Evolutionary conservation across 1,140 invertebrate genomes (phyloP), one percentile per base, ranked within the genome.

Genomic region (Drosophila prosaltans): DNA sequence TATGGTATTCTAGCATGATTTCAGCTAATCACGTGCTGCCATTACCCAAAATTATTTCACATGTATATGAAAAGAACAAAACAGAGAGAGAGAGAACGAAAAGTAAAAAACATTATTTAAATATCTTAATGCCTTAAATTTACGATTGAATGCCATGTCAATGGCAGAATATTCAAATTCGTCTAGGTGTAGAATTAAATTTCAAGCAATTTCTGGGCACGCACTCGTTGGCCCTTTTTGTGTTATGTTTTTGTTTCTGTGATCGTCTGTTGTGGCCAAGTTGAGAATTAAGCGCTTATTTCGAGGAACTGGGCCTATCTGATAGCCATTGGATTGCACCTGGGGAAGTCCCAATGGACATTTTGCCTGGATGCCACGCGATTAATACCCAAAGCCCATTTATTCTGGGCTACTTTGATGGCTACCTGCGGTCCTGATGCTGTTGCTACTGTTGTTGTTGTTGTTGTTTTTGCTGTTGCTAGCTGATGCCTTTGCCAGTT

Each of bases 101-200:
- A 3, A 16, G 5, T 21, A 3, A 36, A 36, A 55, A 79, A 67
- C 75, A 76, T 82, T 86, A 86, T 86, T 86, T 86, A 88, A 86
- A 86, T 86, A 80, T 82, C 83, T 82, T 86, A 86, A 88, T 86
- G 83, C 83, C 72, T 88, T 80, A 80, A 88, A 86, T 88, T 86
- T 86, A 86, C 83, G 82, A 80, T 66, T 82, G 39, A 40, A 32
- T 72, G 83, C 72, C 76, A 78, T 86, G 73, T 76, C 62, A 59
- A 79, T 61, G 71, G 43, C 57, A 40, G 43, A 28, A 88, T 88
- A 85, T 85, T 88, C 79, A 85, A 85, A 88, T 83, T 76, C 61
- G 57, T 69, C 51, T 80, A 86, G 83, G 83, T 88, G 83, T 88
- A 88, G 88, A 86, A 86, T 86, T 83, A 88, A 86, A 86, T 86